Evolutionary conservation across 2,888 invertebrate genomes (phyloP), one percentile per base, ranked within the genome.

Genomic region (Mystacides longicornis): DNA sequence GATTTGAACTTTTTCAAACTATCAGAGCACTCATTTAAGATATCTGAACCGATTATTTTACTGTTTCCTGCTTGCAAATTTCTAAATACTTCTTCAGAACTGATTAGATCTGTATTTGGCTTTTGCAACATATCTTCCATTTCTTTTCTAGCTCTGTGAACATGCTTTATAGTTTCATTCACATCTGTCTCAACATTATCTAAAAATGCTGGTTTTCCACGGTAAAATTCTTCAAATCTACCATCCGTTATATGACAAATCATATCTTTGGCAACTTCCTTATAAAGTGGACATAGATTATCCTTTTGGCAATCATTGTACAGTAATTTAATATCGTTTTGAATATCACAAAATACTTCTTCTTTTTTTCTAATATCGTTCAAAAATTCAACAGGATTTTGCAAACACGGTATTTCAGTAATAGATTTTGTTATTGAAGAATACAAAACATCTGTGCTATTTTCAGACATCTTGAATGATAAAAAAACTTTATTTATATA

Each of bases 221-320:
- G 54, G 4, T 58, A 47, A 16, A 58, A 51, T 9, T 52, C 51
- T 50, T 58, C 52, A 23, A 60, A 58, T 22, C 51, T 4, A 4
- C 58, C 60, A 23, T 60, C 54, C 3, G 58, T 56, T 33, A 58
- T 54, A 31, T 60, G 54, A 3, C 43, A 23, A 5, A 60, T 4
- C 54, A 58, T 54, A 42, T 54, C 52, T 14, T 60, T 51, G 9
- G 54, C 52, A 3, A 49, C 43, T 19, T 46, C 22, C 21, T 31
- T 49, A 23, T 37, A 45, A 23, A 16, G n/a, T n/a, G 45, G 33
- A 7, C 22, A 43, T 18, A 22, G n/a, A 22, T 52, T 51, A n/a
- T 52, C 20, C 3, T 16, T 23, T 18, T 43, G 20, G 21, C 51
- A 46, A 14, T 50, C 22, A 14, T 22, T 22, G 46, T 49, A 50